Evolutionary conservation across 2,113 vertebrate species (phyloP), one percentile per base, ranked within the genome.

Genomic region (Lepisosteus oculatus): DNA sequence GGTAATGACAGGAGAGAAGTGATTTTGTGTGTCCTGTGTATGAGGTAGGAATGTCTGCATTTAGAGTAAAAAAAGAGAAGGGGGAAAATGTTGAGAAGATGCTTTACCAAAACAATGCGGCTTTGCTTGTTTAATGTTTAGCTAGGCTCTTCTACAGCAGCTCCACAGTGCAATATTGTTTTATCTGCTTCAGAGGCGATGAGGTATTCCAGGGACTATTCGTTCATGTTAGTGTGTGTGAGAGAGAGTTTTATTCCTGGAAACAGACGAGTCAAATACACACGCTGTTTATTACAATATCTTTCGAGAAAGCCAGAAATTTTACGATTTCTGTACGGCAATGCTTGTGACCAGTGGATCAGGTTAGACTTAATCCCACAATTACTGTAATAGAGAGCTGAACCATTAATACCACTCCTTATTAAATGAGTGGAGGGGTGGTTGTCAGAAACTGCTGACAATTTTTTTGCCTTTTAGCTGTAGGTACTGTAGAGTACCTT

Each of bases 321-420:
- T 17, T 17, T 17, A 43, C 2, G 63, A 71, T 66, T 74, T 72
- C 54, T 17, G 55, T 44, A 17, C 43, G 42, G 54, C 71, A 17
- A 29, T 11, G 59, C 15, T 15, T 68, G 61, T 74, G 69, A 81
- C 79, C 72, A 73, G 61, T 17, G 74, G 77, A 86, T 82, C 75
- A 55, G 70, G 81, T 76, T 75, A 65, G 80, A 83, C 82, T 79
- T 81, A 86, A 84, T 84, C 85, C 64, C 43, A 76, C 82, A 81
- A 81, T 86, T 84, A 83, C 79, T 71, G 80, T 79, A 81, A 82
- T 65, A 73, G 81, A 84, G 78, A 77, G 67, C 71, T 61, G 76
- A 64, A 75, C 72, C 73, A 67, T 56, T 73, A 67, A 76, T 69
- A 15, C 69, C 75, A 67, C 74, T 62, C 68, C 54, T 75, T 73